These are phyloP conservation scores for Equus przewalskii DNA, from an alignment of 2,113 vertebrate species.

Conservation along the genomic window DNA sequence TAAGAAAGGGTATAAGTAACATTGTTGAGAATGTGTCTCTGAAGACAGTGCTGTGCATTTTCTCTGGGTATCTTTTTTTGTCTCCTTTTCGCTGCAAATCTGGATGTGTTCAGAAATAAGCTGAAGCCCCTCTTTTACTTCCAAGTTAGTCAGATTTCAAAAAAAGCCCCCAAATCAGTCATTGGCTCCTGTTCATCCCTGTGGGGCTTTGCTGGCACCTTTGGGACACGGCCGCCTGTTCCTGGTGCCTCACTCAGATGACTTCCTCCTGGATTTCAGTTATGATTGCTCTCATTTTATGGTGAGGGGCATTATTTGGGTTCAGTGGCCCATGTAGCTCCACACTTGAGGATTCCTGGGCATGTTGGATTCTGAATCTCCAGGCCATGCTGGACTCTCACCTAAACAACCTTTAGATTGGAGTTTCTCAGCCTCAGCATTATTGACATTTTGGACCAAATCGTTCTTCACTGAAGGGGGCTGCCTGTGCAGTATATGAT, in stretches of 20 bases:
- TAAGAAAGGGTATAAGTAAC: neutral
- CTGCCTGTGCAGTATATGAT: neutral
- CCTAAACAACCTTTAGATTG: neutral
- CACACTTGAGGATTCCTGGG: neutral
- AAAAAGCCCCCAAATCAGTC: neutral
- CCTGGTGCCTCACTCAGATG: neutral
- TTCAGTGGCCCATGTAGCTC: neutral
- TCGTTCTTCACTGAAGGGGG: too few relatives aligned
- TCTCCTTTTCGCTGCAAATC: neutral
- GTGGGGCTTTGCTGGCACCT: neutral
- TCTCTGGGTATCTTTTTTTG: neutral
- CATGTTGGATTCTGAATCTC: neutral
- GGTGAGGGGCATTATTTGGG: neutral
- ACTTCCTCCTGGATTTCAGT: neutral
- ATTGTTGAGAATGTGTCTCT: neutral
- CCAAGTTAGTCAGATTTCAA: neutral
- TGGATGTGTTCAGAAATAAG: neutral
- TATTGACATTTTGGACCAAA: neutral
- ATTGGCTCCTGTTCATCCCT: accelerated
- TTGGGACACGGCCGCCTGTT: neutral
- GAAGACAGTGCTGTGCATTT: neutral
- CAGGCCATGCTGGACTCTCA: neutral
- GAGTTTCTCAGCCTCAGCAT: neutral
- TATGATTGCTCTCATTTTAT: neutral
- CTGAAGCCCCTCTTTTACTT: neutral